Base-by-base conservation (phyloP, 2,888 invertebrate genomes). In the Clunio marinus region DNA sequence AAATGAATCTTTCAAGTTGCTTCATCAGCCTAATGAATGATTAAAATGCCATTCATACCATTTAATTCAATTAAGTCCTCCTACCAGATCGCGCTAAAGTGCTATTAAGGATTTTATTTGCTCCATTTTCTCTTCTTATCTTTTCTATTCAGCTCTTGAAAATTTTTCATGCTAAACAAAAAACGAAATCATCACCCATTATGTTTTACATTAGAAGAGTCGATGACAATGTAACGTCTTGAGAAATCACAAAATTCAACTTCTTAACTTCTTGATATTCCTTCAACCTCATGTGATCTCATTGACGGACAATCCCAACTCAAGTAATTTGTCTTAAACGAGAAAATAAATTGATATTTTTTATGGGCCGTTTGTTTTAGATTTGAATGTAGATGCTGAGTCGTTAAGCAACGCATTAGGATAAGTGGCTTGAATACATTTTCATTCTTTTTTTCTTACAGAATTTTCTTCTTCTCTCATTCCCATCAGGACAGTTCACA, bases 11-110 rank as follows among this genome's bases (percentile, higher is more conserved):
- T 51, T 10, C 51, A 66, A 66, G 66, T 66, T 66, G 66, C 66
- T 66, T 66, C 66, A 66, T 66, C 66, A 55, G 66, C 66, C 55
- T 66, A 66, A 66, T 66, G 51, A 66, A 66, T 46, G 66, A 66
- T 66, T 66, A 66, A 66, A 66, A 66, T 66, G 55, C 66, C 55
- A 66, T 66, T 66, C 66, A 66, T 66, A 55, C 66, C 28, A 51
- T 46, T 66, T 66, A 63, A 63, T 63, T 46, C 25, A 63, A 63
- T 63, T 63, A 63, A 63, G 41, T 63, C 63, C 63, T 63, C 63
- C 63, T 45, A 62, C 62, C 32, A 41, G 10, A 20, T 5, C 22
- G 37, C 41, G 27, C 63, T 63, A 37, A 55, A 66, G 66, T 55
- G 66, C 66, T 55, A 66, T 66, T 66, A 55, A 46, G 66, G 66